Evolutionary conservation across 2,797 vertebrate species (phyloP), one percentile per base, ranked within the genome.

Genomic region (Ctenochaetus hawaiiensis): DNA sequence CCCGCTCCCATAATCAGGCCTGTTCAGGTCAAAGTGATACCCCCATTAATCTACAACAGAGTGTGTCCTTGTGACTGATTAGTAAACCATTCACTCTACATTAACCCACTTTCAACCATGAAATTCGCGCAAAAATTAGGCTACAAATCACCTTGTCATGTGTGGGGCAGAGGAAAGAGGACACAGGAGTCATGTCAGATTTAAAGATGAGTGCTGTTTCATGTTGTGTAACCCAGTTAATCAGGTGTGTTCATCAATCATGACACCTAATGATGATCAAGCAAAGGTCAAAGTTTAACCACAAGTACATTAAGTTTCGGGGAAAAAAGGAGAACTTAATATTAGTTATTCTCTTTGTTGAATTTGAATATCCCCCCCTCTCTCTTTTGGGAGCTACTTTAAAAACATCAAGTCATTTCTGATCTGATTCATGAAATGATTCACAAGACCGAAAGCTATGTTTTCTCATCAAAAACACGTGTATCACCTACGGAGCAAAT

Each of bases 1-100:
- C 7, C 22, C 49, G 44, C n/a, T 12, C 20, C 30, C 17, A n/a
- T 52, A 57, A 54, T 41, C 53, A 43, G n/a, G 6, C 20, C 12
- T 47, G 44, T 52, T 60, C 44, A 34, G 45, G 76, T 45, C 39
- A 44, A 37, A 59, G 30, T 6, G 41, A 51, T 22, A 22, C 20
- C 47, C 57, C 20, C n/a, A 39, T 69, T 71, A 9, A 60, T 47
- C 39, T 45, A 69, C 49, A 26, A 41, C 62, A 34, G 22, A 20
- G 45, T 16, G 18, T 44, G 48, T 57, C 51, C 57, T 57, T 30
- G 16, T 60, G 63, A 69, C 20, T 72, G 22, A 67, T 72, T 47
- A n/a, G 62, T 45, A 17, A 62, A 61, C 6, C 2, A 30, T 53
- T 63, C 16, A 26, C 8, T 49, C 41, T 45, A 43, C 2, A 26